Conservation (phyloP, 2,888 invertebrate genomes). For the Aporophyla lueneburgensis region DNA sequence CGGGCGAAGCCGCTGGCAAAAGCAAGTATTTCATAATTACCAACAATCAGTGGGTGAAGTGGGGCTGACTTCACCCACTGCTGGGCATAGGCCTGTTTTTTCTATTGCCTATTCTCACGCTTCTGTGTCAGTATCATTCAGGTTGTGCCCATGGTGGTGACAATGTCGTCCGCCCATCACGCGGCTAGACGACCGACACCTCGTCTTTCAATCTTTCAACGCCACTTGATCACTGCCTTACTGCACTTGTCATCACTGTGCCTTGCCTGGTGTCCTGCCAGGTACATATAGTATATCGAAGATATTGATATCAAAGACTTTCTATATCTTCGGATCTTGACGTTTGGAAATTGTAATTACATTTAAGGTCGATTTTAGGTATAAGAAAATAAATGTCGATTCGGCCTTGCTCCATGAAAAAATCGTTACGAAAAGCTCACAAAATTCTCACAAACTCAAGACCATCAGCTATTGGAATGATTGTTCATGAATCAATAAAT, state of each 20-base stretch:
- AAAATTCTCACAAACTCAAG: neutral
- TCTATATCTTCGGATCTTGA: neutral
- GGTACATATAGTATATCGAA: too few species aligned
- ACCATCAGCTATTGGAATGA: slow-evolving; percentile 1
- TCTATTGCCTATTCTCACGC: neutral
- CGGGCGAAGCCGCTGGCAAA: too few species aligned
- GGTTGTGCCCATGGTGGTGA: neutral
- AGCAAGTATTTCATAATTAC: too few species aligned
- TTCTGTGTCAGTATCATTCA: neutral
- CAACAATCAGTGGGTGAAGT: too few species aligned
- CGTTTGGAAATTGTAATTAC: neutral
- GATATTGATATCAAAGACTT: neutral
- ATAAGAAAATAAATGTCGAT: neutral
- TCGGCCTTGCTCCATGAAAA: neutral
- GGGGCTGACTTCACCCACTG: neutral
- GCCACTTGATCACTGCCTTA: neutral
- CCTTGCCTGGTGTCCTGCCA: neutral
- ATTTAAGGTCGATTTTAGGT: neutral
- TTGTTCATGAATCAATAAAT: slow-evolving; percentile 26
- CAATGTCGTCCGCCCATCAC: neutral
- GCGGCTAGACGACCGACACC: neutral
- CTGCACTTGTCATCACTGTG: neutral
- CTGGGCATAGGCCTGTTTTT: neutral
- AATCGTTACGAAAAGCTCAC: neutral
- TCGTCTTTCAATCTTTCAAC: neutral